Base-by-base conservation (phyloP, 2,113 vertebrate genomes). In the Tenrec ecaudatus region DNA sequence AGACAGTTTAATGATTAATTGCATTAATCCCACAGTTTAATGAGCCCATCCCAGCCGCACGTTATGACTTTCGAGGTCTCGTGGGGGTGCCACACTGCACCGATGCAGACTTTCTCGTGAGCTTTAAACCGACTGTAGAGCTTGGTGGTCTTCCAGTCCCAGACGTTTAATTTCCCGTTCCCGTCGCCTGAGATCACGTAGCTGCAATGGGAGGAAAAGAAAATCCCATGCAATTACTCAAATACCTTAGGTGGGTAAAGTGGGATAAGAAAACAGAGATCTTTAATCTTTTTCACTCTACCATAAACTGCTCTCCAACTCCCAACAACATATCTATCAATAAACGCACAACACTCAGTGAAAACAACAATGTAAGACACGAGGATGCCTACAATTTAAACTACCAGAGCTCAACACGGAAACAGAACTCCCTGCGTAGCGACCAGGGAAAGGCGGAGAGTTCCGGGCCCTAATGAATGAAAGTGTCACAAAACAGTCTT, bases 141-240 rank as follows among this genome's bases (percentile, higher is more conserved):
- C 95, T 99, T 99, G 64, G 99, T 99, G 20, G 99, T 99, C 98
- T 99, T 99, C 99, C 99, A 99, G 97, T 99, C 99, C 99, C 99
- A 99, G 96, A 99, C 99, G 92, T 99, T 99, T 87, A 99, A 98
- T 94, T 99, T 99, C 86, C 99, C 99, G 85, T 99, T 99, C n/a
- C 99, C 99, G 78, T 99, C 99, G 85, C 99, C 99, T n/a, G 99
- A 99, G 93, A 99, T 99, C 96, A 99, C 99, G 33, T 99, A 99
- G 97, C 99, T 99, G 68, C 40, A 90, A 78, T 4, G 77, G 95
- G 38, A 92, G 60, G 85, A 91, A 36, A 62, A 92, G 88, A 90
- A 4, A 90, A 94, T n/a, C n/a, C n/a, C n/a, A 83, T 81, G 69
- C 58, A 89, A 83, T 96, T 79, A 96, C 22, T 92, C 62, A 76